A percentile compares a stretch with the other conserved stretches of the same genome.
These are phyloP conservation scores for Eustalomyia histrio DNA, from an alignment of 2,888 invertebrate genomes.

Conservation along the genomic window DNA sequence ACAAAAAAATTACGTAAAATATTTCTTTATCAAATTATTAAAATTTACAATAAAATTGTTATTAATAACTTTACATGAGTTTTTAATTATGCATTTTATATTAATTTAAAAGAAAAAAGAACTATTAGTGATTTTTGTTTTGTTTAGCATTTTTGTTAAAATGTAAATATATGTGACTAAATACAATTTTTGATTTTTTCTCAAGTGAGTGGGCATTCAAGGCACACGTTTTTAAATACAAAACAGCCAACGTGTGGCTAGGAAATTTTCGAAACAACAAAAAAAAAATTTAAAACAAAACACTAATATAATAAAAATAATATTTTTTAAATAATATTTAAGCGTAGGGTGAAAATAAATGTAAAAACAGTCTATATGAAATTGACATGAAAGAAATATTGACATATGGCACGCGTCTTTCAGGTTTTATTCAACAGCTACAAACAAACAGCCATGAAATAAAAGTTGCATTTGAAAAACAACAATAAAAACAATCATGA, in stretches of 20 bases:
- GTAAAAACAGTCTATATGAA: conserved; percentile 28
- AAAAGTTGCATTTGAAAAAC: conserved; percentile 45
- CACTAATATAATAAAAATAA: conserved; percentile 23
- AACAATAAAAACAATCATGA: neutral
- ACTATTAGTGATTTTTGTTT: conserved; percentile 24
- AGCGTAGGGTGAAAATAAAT: conserved; percentile 66
- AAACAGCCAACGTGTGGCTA: conserved; percentile 53
- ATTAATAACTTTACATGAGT: conserved; percentile 42
- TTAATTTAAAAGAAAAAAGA: conserved; percentile 17
- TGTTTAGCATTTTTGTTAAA: conserved; percentile 18
- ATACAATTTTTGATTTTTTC: conserved; percentile 16
- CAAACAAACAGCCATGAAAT: conserved; percentile 53
- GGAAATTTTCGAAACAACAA: conserved; percentile 40
- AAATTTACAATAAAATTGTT: conserved; percentile 15
- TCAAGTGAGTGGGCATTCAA: conserved; percentile 62
- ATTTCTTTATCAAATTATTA: neutral
- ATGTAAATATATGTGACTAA: conserved; percentile 30
- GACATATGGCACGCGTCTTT: conserved; percentile 69
- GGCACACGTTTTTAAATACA: conserved; percentile 58
- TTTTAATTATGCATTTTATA: conserved; percentile 42
- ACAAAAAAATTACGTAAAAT: neutral
- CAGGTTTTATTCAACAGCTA: conserved; percentile 57
- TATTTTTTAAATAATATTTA: conserved; percentile 50
- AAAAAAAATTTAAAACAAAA: neutral
- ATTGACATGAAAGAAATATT: conserved; percentile 60